These are phyloP conservation scores for Eupeodes luniger DNA, from an alignment of 2,888 invertebrate genomes.

Conservation along the genomic window DNA sequence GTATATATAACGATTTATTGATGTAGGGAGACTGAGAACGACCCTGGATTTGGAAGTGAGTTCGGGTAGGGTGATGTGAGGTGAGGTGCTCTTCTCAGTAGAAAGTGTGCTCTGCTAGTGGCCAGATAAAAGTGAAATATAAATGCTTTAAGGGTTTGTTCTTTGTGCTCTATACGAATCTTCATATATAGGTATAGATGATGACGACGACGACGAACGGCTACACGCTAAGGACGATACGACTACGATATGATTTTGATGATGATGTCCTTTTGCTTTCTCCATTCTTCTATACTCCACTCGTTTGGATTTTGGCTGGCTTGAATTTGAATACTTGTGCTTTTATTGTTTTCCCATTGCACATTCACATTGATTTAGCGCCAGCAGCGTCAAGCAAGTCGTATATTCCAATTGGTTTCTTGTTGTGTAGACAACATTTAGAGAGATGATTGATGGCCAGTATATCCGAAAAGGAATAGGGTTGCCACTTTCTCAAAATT, in stretches of 20 bases:
- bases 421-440: slow-evolving; percentile 6
- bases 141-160: slow-evolving; percentile 36
- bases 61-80: not conserved
- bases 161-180: not conserved
- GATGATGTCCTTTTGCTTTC: slow-evolving; percentile 23
- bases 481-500: not conserved
- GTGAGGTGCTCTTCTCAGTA: not conserved
- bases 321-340: slow-evolving; percentile 27
- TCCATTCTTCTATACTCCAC: not conserved
- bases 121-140: slow-evolving; percentile 47
- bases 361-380: not conserved
- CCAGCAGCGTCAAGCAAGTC: slow-evolving; percentile 1
- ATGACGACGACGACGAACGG: not conserved
- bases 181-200: not conserved
- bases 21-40: slow-evolving; percentile 2
- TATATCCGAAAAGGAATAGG: not conserved
- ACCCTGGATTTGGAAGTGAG: not conserved
- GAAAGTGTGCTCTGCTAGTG: slow-evolving; percentile 24
- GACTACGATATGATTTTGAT: not conserved
- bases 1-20: slow-evolving; percentile 35
- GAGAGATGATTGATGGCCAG: slow-evolving; percentile 42
- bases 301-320: not conserved
- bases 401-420: slow-evolving; percentile 39
- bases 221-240: no score
- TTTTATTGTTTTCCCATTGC: slow-evolving; percentile 44